Evolutionary conservation across 2,888 invertebrate species (phyloP), one percentile per base, ranked within the genome.

Genomic region (Scaptomyza parva): DNA sequence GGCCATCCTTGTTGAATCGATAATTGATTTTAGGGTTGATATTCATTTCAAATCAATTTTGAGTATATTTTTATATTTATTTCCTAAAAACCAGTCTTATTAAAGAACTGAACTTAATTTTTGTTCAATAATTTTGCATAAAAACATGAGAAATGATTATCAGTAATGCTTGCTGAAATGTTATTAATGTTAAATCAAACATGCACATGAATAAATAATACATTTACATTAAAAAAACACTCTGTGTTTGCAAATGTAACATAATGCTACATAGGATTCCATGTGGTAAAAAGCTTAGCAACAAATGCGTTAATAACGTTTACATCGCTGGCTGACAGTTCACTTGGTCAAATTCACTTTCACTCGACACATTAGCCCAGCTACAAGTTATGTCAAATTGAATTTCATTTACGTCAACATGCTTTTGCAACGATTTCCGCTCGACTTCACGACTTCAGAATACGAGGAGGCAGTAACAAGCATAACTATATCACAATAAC

Each of bases 261-360:
- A 12, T 11, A 14, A 4, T 14, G 11, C 7, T 17, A 26, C 6
- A 7, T 26, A 12, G 41, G 20, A 24, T 17, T 33, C 11, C 6
- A 30, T 33, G 18, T 3, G 9, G 37, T 20, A 14, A 28, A 24
- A 18, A 45, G 51, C 39, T 44, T 33, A 64, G 60, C 62, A 47
- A 68, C 64, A 79, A 81, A 86, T 79, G 70, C 76, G 86, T 86
- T 79, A 78, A 79, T 70, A 75, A 81, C 69, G 78, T 72, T 65
- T 40, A 47, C 58, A 37, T 40, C 41, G n/a, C 30, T 39, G 18
- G 40, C 43, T 44, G 35, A 24, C 26, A 17, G 20, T n/a, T 14
- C 18, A n/a, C 53, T 35, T 68, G 76, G 72, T 68, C 65, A 76
- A 78, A 76, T 74, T 59, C 64, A 76, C 66, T 85, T 73, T 82